Base-by-base conservation (phyloP, 2,113 vertebrate species). In the Pseudopipra pipra region DNA sequence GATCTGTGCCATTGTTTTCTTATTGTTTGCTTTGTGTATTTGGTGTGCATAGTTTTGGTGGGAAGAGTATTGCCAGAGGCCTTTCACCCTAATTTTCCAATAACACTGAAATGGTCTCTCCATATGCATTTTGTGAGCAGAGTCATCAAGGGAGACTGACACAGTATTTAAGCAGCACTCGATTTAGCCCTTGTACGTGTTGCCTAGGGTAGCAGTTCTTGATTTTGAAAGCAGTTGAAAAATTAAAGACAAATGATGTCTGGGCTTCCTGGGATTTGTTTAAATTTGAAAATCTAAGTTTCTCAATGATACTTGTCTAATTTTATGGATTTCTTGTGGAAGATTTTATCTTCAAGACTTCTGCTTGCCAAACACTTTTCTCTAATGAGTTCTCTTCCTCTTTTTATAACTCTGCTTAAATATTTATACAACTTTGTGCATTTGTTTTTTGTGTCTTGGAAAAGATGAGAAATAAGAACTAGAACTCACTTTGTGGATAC, bases 41-140 rank as follows among this genome's bases (percentile, higher is more conserved):
- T 95, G 79, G 85, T 91, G 93, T 95, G 96, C 90, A 95, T 91
- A 94, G 58, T 91, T 97, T 83, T 92, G 63, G 63, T 92, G 92
- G 88, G 92, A 96, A 93, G 72, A 83, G 72, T 72, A 63, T 71
- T 92, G 93, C 92, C 20, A 3, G 76, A 90, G 83, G 94, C 72
- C 9, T 94, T 88, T 59, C 83, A 66, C 79, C 19, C 79, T 95
- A 24, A 71, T 95, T 92, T 92, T 92, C 66, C 79, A 94, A 55
- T 84, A 80, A 62, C 17, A 31, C 41, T 77, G 9, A 58, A 76
- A 71, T 46, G 47, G 39, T 39, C 39, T 92, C 72, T 92, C 73
- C 8, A 1, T 78, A 35, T 0, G 1, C 31, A 12, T 78, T 85
- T 52, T 87, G 37, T 59, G 66, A 93, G 81, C 39, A 77, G 61